Conservation (phyloP, 2,113 vertebrate species). For the Tautogolabrus adspersus region DNA sequence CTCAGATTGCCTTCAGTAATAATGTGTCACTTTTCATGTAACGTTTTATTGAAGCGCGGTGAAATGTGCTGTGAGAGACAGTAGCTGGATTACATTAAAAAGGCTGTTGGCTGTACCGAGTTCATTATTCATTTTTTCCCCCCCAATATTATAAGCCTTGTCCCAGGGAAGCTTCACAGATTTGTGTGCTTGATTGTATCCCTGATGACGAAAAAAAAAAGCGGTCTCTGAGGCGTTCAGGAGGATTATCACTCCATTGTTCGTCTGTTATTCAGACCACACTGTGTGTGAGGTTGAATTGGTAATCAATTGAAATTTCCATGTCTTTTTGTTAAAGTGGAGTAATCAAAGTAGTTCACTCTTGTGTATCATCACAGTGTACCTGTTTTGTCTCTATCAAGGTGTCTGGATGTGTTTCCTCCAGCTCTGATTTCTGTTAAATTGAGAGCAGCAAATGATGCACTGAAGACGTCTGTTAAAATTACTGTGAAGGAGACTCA, state of each 20-base stretch:
- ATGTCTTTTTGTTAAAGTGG: conserved; percentile 33
- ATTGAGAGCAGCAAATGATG: conserved; percentile 4
- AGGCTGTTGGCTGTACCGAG: conserved; percentile 55
- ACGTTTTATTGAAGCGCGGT: conserved; percentile 75
- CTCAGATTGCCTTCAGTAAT: conserved; percentile 73
- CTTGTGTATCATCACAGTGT: conserved; percentile 5
- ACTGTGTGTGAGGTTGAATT: conserved; percentile 54
- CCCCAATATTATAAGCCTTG: conserved; percentile 49
- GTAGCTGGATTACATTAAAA: conserved; percentile 74
- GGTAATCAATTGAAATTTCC: conserved; percentile 69
- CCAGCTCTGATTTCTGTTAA: conserved; percentile 7
- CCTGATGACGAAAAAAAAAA: conserved; percentile 55
- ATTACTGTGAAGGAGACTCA: not conserved
- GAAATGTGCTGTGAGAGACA: conserved; percentile 70
- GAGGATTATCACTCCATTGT: conserved; percentile 63
- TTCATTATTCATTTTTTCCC: conserved; percentile 65
- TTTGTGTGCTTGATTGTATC: conserved; percentile 68
- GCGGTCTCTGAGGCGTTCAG: conserved; percentile 54
- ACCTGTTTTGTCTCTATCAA: conserved; percentile 34
- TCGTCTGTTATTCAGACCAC: conserved; percentile 50
- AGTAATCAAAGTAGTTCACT: conserved; percentile 53
- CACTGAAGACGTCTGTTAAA: not conserved
- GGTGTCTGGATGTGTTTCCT: not conserved
- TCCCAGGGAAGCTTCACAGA: conserved; percentile 59
- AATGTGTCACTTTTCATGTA: conserved; percentile 79